These are phyloP conservation scores for Sylvia borin DNA, from an alignment of 2,797 vertebrate genomes.

Conservation along the genomic window DNA sequence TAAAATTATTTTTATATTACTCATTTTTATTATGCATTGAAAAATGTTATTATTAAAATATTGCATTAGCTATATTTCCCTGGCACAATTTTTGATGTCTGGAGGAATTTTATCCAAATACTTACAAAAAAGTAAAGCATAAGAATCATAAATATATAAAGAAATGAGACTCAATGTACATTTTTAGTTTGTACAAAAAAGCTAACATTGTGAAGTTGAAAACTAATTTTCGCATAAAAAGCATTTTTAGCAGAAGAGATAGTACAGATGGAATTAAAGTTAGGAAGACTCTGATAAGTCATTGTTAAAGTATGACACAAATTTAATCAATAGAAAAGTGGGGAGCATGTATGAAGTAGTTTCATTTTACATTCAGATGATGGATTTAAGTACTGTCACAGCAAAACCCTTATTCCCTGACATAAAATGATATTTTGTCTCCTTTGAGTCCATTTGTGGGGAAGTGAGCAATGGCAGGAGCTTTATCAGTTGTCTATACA, in stretches of 20 bases:
- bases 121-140: not conserved
- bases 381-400: not conserved
- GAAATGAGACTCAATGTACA: not conserved
- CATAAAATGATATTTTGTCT: not conserved
- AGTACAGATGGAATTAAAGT: not conserved
- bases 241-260: not conserved
- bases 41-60: not conserved
- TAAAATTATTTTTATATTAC: not conserved
- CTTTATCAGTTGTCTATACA: not conserved
- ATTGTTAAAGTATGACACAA: slow-evolving; percentile 16
- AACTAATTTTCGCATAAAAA: not conserved
- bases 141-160: not conserved
- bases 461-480: not conserved
- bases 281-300: not conserved
- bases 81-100: not conserved
- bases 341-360: not conserved
- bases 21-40: not conserved
- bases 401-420: not conserved
- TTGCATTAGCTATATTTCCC: too few species aligned
- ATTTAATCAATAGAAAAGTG: slow-evolving; percentile 3
- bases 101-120: not conserved
- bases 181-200: not conserved
- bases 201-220: not conserved
- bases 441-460: not conserved
- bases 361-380: slow-evolving; percentile 4